phyloP scores from a whole-genome alignment of 1,140 invertebrate species.

The Drosophila serrata region DNA sequence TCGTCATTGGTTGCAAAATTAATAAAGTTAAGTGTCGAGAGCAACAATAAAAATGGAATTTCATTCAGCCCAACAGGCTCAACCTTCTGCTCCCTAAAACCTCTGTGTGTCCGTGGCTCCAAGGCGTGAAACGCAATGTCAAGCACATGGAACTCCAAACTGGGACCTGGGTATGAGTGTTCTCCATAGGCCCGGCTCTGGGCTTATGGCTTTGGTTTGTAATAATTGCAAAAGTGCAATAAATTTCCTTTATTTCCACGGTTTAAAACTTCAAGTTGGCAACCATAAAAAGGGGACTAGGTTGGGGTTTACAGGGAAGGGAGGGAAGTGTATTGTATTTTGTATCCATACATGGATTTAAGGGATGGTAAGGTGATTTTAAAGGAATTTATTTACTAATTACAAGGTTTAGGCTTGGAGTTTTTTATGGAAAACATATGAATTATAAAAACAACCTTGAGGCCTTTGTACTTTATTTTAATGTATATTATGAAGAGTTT shows the following conservation, averaged over 20 bases:
- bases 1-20: constrained; percentile 78
- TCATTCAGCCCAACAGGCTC: constrained; percentile 18
- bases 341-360: not conserved
- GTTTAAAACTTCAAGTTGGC: constrained; percentile 47
- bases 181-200: not conserved
- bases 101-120: constrained; percentile 31
- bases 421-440: no score
- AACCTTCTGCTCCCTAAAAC: not conserved
- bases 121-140: constrained; percentile 72
- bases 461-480: no score
- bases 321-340: constrained; percentile 1
- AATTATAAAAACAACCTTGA: no score
- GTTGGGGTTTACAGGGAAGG: not conserved
- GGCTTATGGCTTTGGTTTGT: constrained; percentile 74
- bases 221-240: constrained; percentile 78
- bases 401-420: not conserved
- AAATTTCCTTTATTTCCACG: constrained; percentile 65
- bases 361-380: not conserved
- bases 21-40: constrained; percentile 82
- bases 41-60: constrained; percentile 80
- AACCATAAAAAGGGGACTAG: constrained; percentile 11
- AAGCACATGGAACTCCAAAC: constrained; percentile 50
- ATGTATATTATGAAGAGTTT: not conserved
- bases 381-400: not conserved
- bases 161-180: constrained; percentile 23